Evolutionary conservation across 1,140 invertebrate genomes (phyloP), one percentile per base, ranked within the genome.

Genomic region (Apocrypta bakeri): DNA sequence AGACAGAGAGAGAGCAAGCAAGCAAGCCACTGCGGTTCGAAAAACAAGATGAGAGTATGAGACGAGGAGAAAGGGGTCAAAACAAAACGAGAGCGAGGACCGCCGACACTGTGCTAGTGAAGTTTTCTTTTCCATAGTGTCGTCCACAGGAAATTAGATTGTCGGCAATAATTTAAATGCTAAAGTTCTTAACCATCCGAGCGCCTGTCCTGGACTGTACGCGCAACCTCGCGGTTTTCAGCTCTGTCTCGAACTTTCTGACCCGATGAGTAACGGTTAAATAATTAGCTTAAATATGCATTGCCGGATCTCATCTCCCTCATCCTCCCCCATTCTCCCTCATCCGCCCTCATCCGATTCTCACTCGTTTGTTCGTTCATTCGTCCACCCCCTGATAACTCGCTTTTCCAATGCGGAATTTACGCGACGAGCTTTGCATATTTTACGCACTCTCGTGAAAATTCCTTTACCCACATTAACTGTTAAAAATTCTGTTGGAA

Each of bases 201-300:
- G 83, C 83, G 48, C 75, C 85, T 84, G 84, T 77, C 29, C 63
- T 77, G 78, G 82, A 81, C 84, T 73, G 56, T 48, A 25, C 71
- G 31, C 75, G 29, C 75, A 3, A 56, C 48, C 48, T 21, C 17
- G 21, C 48, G 48, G 48, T 56, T 56, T 56, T 56, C 48, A n/a
- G 14, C 72, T 42, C 40, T 12, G 21, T 24, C 72, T 14, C 64
- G 82, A 87, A 87, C 86, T 87, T 87, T 84, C 56, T 37, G 61
- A 78, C 84, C 83, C 86, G 84, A 88, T 87, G 86, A 88, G 85
- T 87, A 88, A 88, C 83, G 86, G 82, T 72, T 83, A 88, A 88
- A 88, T 87, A 88, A 88, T 88, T 84, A 86, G 82, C 84, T 88
- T 87, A 87, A 87, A 88, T 88, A 88, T 88, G 87, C 88, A 88